These are phyloP conservation scores for Octopus sinensis DNA, from an alignment of 1,140 invertebrate genomes.

Conservation along the genomic window DNA sequence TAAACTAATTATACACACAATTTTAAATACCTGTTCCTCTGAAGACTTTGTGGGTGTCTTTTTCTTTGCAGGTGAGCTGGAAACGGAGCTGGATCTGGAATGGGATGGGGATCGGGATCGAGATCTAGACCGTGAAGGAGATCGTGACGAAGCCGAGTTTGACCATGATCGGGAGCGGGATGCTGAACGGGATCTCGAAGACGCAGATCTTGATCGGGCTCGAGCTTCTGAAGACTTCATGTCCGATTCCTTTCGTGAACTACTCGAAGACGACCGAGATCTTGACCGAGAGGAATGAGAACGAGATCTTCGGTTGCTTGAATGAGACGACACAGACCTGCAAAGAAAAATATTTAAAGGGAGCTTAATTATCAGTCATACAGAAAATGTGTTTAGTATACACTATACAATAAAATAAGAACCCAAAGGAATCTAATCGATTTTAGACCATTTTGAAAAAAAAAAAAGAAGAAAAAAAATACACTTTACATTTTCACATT, in stretches of 20 bases:
- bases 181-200: constrained; percentile 26
- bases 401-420: too few relatives aligned
- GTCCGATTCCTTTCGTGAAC: constrained; percentile 9
- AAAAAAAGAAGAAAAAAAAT: too few relatives aligned
- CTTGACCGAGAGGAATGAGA: constrained; percentile 29
- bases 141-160: constrained; percentile 1
- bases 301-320: constrained; percentile 12
- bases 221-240: background rate
- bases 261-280: constrained; percentile 20
- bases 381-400: too few relatives aligned
- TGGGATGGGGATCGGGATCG: background rate
- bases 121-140: background rate
- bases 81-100: constrained; percentile 5
- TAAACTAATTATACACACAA: too few relatives aligned
- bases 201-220: constrained; percentile 19
- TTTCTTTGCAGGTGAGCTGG: constrained; percentile 4
- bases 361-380: too few relatives aligned
- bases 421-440: too few relatives aligned
- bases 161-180: constrained; percentile 29
- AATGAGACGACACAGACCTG: background rate
- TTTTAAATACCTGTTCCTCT: background rate
- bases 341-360: background rate
- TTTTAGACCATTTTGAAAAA: too few relatives aligned
- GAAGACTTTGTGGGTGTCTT: background rate
- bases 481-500: too few relatives aligned